Conservation (phyloP, 2,797 vertebrate genomes). For the Pseudomugil gertrudae region DNA sequence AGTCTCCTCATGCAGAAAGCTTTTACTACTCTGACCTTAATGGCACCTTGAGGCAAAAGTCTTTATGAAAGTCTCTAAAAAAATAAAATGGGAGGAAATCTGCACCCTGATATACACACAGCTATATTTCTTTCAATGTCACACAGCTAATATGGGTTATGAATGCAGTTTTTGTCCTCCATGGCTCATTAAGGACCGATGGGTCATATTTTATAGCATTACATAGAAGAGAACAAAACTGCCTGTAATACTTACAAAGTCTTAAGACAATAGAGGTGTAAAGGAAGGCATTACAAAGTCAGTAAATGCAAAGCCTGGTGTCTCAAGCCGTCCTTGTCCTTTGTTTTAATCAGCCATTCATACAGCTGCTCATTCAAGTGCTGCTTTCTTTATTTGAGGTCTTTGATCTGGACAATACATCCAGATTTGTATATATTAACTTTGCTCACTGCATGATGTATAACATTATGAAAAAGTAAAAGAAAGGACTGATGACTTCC, state of each 20-base stretch:
- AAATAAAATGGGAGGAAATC: background rate
- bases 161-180: slow-evolving; percentile 14
- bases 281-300: background rate
- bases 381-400: background rate
- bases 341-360: background rate
- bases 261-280: background rate
- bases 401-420: background rate
- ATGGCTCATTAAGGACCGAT: background rate
- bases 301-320: background rate
- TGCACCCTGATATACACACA: slow-evolving; percentile 4
- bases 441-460: background rate
- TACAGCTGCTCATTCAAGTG: background rate
- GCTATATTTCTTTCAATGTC: background rate
- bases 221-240: background rate
- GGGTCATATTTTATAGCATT: slow-evolving; percentile 3
- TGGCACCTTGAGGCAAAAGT: slow-evolving; percentile 25
- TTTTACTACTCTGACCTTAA: slow-evolving; percentile 14
- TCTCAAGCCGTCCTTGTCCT: background rate
- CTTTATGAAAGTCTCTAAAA: slow-evolving; percentile 9
- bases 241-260: background rate
- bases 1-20: slow-evolving; percentile 20
- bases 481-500: background rate
- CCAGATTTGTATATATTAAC: background rate
- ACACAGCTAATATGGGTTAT: slow-evolving; percentile 1
- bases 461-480: too few species aligned